These are phyloP conservation scores for Malthinus seriepunctatus DNA, from an alignment of 2,888 invertebrate species.

Conservation along the genomic window DNA sequence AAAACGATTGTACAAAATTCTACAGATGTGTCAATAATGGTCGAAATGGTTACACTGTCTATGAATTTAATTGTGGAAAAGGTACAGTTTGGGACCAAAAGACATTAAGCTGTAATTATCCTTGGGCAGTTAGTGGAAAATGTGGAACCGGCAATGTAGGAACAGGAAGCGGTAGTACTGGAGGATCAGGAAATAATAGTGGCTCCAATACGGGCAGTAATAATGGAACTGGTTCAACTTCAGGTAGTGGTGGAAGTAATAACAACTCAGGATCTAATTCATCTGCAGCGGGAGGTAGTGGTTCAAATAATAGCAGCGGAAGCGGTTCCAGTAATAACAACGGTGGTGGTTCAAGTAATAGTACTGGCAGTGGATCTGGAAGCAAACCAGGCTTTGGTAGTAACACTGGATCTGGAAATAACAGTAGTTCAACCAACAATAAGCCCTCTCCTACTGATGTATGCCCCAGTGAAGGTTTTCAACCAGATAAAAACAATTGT, in stretches of 20 bases:
- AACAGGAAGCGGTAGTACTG: neutral
- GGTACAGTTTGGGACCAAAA: constrained; percentile 28
- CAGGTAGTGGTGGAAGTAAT: neutral
- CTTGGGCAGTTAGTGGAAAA: constrained; percentile 31
- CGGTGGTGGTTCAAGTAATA: neutral
- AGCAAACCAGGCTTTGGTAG: neutral
- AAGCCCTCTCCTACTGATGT: neutral
- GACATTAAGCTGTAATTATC: constrained; percentile 20
- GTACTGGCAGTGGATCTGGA: constrained; percentile 6
- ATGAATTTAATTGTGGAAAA: constrained; percentile 73
- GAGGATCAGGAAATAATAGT: neutral
- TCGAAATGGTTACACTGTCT: constrained; percentile 63
- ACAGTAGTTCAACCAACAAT: neutral
- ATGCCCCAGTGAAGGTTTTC: constrained; percentile 21
- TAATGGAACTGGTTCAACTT: neutral
- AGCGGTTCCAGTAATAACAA: neutral
- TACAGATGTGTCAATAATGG: constrained; percentile 74
- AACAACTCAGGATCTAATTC: no score
- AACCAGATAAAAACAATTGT: constrained; percentile 57
- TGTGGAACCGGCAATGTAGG: constrained; percentile 23
- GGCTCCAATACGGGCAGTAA: neutral
- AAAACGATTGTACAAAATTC: constrained; percentile 72
- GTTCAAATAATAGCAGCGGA: neutral
- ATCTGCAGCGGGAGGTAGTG: neutral
- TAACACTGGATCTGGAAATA: neutral